Evolutionary conservation across 1,140 invertebrate genomes (phyloP).

Genomic region (Ceratoteleas bidentatus): DNA sequence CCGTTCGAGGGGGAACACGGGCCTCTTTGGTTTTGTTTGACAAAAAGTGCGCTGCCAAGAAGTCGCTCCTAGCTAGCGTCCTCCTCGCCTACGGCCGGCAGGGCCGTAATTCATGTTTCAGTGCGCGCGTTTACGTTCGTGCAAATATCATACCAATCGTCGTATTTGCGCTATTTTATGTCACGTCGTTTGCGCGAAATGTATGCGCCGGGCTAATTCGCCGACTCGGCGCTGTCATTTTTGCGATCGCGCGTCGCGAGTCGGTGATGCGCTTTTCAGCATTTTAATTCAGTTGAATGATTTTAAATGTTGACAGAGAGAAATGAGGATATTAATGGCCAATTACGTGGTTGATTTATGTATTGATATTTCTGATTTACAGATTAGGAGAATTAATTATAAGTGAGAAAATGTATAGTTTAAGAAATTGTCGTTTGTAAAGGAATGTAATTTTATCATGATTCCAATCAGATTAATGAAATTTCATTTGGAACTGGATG

Average conservation of each 20-base stretch:
- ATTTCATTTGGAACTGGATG: neutral
- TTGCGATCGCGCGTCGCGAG: neutral
- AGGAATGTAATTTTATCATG: no score
- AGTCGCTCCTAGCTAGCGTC: constrained; percentile 71
- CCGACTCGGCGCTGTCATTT: neutral
- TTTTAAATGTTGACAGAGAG: no score
- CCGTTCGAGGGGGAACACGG: constrained; percentile 47
- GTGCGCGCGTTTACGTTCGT: constrained; percentile 26
- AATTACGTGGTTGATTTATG: no score
- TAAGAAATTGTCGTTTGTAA: no score
- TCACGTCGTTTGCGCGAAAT: constrained; percentile 29
- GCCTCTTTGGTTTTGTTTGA: constrained; percentile 73
- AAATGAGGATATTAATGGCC: no score
- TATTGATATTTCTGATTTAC: no score
- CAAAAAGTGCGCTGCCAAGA: constrained; percentile 73
- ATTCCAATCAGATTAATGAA: no score
- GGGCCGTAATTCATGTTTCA: constrained; percentile 62
- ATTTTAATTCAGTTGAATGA: no score
- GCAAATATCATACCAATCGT: constrained; percentile 41
- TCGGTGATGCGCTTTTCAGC: no score
- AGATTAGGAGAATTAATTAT: no score
- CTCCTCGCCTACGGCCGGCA: constrained; percentile 47
- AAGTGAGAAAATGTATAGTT: no score
- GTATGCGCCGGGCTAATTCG: constrained; percentile 22
- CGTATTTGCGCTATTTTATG: constrained; percentile 48